Conservation (phyloP, 2,888 invertebrate genomes). For the Campoplex nolae region DNA sequence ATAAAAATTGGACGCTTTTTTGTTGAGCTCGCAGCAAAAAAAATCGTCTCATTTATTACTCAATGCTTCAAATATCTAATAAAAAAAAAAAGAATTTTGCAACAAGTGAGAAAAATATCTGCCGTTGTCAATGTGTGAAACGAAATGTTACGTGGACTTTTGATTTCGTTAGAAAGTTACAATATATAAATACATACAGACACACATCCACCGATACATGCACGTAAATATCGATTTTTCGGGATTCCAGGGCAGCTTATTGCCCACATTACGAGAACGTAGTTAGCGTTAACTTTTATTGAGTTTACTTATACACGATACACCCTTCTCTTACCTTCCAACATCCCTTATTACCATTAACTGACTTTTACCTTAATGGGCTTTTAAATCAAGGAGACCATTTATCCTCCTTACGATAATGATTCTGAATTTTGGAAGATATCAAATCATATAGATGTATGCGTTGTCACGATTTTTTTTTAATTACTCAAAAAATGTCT, state of each 20-base stretch:
- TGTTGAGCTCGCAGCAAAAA: background rate
- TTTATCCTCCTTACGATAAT: constrained; percentile 69
- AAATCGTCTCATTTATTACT: background rate
- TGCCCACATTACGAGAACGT: constrained; percentile 25
- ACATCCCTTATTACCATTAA: constrained; percentile 60
- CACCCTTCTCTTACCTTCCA: constrained; percentile 4
- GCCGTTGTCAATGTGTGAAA: background rate
- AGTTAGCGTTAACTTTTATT: constrained; percentile 72
- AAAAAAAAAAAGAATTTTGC: background rate
- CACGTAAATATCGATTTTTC: constrained; percentile 18
- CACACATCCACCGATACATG: background rate
- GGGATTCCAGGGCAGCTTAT: constrained; percentile 55
- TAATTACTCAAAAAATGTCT: no score
- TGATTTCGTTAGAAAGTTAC: background rate
- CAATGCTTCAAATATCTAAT: background rate
- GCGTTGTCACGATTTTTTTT: no score
- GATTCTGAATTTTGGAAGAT: constrained; percentile 38
- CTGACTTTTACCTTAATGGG: constrained; percentile 68
- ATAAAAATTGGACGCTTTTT: background rate
- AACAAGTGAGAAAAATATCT: background rate
- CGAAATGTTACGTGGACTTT: background rate
- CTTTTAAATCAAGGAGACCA: constrained; percentile 68
- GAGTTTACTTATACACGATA: constrained; percentile 65
- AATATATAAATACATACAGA: background rate
- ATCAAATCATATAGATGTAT: background rate